Evolutionary conservation across 2,888 invertebrate genomes (phyloP).

Genomic region (Achlya flavicornis): DNA sequence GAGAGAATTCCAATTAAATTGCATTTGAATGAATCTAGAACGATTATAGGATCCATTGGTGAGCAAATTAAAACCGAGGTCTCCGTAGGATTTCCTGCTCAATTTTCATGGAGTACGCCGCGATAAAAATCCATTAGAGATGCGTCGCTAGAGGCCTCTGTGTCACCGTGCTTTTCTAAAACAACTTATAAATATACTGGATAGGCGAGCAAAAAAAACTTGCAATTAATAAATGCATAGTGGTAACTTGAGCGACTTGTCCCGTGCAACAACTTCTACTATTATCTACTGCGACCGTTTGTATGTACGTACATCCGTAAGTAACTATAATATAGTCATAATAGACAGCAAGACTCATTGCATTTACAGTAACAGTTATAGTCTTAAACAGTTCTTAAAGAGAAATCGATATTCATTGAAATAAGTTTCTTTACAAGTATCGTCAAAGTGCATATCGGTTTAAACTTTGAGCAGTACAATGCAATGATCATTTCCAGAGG

Average conservation of each 20-base stretch:
- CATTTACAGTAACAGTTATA: background rate
- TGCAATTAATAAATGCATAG: background rate
- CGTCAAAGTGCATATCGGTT: background rate
- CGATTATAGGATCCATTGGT: conserved; percentile 76
- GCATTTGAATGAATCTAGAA: conserved; percentile 77
- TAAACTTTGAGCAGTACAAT: background rate
- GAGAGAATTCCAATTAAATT: conserved; percentile 76
- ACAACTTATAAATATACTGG: conserved; percentile 43
- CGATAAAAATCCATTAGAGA: conserved; percentile 78
- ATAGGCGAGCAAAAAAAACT: conserved; percentile 36
- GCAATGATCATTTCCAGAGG: conserved; percentile 46
- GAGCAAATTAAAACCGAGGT: conserved; percentile 76
- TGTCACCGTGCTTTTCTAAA: conserved; percentile 52
- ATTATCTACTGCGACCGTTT: too few species aligned
- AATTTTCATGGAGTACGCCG: conserved; percentile 73
- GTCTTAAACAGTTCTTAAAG: background rate
- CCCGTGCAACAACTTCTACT: too few species aligned
- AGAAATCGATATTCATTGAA: background rate
- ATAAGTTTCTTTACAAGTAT: background rate
- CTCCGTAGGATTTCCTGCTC: conserved; percentile 71
- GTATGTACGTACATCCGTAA: too few species aligned
- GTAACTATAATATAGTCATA: too few species aligned
- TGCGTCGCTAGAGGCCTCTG: conserved; percentile 58
- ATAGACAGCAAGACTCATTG: background rate
- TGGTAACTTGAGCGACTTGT: background rate